Evolutionary conservation across 2,797 vertebrate species (phyloP), one percentile per base, ranked within the genome.

Genomic region (Jordanella pulchra): DNA sequence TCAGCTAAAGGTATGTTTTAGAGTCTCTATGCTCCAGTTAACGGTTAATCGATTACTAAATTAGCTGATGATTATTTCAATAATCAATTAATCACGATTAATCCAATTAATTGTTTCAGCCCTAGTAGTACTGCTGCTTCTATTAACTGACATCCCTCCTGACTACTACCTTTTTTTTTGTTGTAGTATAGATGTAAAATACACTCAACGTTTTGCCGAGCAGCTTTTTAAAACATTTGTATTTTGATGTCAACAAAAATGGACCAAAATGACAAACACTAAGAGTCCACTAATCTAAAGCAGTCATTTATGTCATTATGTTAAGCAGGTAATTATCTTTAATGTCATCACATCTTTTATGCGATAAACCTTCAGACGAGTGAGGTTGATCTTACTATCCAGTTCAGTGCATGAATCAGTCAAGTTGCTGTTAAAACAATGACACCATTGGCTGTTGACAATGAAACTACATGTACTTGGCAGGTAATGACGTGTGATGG

Each of bases 401-500:
- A 30, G 63, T 7, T 65, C 42, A 21, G 25, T 10, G 44, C 3
- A 65, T 11, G 18, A 48, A 48, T 65, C 64, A 30, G 44, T 30
- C 44, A 27, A 48, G 45, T 27, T 48, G 27, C 27, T 58, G 64
- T 32, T 65, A 23, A 17, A 66, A 50, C 64, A 47, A 0, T 66
- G 64, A 48, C 56, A 35, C 17, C 32, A 10, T 21, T 65, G 28
- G 15, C n/a, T 45, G 61, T 65, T 65, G 44, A 28, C 32, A 23
- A 21, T 48, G 45, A 30, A 30, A 32, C 45, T 48, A 45, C 44
- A 45, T 30, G 64, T 21, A 30, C 18, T 45, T 65, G 18, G 64
- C 64, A 50, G 64, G 25, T 66, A 30, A 66, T 50, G 64, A 66
- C 30, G 28, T 21, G 45, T 50, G 64, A 48, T 10, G 23, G 28